These are phyloP conservation scores for Pseudachorutes palmiensis DNA, from an alignment of 1,140 invertebrate genomes.

Conservation along the genomic window DNA sequence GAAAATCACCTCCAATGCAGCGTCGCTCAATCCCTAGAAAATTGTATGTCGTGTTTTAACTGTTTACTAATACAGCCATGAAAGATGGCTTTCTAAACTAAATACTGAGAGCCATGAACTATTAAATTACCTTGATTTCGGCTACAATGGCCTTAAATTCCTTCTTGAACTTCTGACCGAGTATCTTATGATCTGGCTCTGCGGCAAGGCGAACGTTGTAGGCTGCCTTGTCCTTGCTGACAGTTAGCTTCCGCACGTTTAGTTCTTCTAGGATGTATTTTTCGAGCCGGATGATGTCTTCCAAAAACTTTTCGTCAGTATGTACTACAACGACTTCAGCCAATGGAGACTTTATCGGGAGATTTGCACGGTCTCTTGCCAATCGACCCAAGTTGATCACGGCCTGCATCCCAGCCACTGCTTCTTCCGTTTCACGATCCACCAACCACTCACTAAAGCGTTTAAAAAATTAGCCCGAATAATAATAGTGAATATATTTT, in stretches of 20 bases:
- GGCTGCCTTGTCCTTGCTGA: constrained; percentile 82
- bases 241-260: constrained; percentile 80
- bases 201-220: constrained; percentile 89
- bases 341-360: constrained; percentile 93
- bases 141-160: constrained; percentile 80
- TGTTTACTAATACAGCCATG: not conserved
- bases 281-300: constrained; percentile 73
- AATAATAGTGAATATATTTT: not conserved
- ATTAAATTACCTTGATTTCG: constrained; percentile 57
- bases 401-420: constrained; percentile 85
- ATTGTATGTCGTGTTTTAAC: constrained; percentile 14
- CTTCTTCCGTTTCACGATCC: constrained; percentile 75
- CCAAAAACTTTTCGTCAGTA: constrained; percentile 64
- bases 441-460: constrained; percentile 58
- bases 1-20: constrained; percentile 69
- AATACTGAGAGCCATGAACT: too few relatives aligned
- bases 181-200: constrained; percentile 80
- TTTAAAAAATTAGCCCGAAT: not conserved
- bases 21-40: constrained; percentile 58
- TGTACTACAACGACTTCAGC: constrained; percentile 93
- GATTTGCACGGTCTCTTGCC: constrained; percentile 81
- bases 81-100: too few relatives aligned
- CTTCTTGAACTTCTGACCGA: constrained; percentile 79
- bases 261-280: constrained; percentile 87
- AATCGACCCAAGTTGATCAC: constrained; percentile 91